Base-by-base conservation (phyloP, 1,140 invertebrate species). In the Hylaeus volcanicus region DNA sequence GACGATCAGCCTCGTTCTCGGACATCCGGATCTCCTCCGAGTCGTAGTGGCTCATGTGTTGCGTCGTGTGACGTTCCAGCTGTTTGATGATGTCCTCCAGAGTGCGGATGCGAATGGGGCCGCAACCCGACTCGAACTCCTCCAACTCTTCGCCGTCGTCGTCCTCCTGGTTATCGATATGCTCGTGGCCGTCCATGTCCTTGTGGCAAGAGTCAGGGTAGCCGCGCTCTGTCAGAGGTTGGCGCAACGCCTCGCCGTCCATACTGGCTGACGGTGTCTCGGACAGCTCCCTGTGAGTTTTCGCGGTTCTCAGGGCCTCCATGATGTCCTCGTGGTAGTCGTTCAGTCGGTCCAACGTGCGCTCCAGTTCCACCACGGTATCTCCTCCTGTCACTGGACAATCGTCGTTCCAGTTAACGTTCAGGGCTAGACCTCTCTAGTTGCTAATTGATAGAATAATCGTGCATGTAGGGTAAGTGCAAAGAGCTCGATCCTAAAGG, bases 251-350 rank as follows among this genome's bases (percentile, higher is more conserved):
- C 71, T 96, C 96, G 81, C 96, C 95, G 75, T 94, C 95, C 9
- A 95, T 88, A 81, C 95, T 96, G 56, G 95, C 94, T 37, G 95
- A 94, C 12, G 95, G 94, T 9, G 95, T 94, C 5, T 93, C 94
- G 8, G 94, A 93, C 66, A 92, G 72, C 64, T 95, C 95, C 6
- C 96, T 94, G 86, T 97, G 96, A 2, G 94, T 95, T 15, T 96
- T 96, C 1, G 97, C 97, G 78, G 95, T 96, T 64, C 97, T 95
- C 84, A 99, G 90, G 11, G 97, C 97, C 90, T 98, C 97, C 65
- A 99, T 94, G 85, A 99, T 97, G 86, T 98, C 97, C 86, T 98
- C 98, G 89, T 98, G 98, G 91, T 98, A 99, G 3, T 97, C 98
- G 93, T 98, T 98, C 8, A 98, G 93, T 69, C 95, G 97, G 93